phyloP scores from a whole-genome alignment of 2,113 vertebrate species.

The Catharus fuscescens region DNA sequence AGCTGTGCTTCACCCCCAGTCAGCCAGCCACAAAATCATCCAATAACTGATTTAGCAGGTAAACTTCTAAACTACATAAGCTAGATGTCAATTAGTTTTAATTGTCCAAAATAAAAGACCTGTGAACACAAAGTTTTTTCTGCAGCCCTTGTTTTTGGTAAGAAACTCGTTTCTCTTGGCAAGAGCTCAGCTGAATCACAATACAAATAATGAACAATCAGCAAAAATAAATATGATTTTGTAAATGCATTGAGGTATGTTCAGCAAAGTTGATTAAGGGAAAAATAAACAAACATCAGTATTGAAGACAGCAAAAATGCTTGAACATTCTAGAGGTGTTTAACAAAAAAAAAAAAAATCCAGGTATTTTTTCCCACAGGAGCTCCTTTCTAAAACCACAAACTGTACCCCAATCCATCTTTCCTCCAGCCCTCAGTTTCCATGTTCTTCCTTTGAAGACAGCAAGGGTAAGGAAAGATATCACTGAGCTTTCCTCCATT shows the following conservation, averaged over 20 bases:
- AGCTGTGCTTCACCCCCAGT: slow-evolving; percentile 32
- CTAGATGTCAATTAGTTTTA: slow-evolving; percentile 61
- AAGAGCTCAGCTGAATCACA: slow-evolving; percentile 5
- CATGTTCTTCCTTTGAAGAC: not conserved
- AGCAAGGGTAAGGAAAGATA: not conserved
- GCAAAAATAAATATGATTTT: slow-evolving; percentile 35
- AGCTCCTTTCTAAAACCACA: not conserved
- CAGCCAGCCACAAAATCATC: slow-evolving; percentile 53
- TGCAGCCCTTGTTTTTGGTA: slow-evolving; percentile 9
- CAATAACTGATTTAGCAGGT: slow-evolving; percentile 27
- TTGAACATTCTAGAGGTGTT: not conserved
- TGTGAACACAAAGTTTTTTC: not conserved
- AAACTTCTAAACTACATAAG: slow-evolving; percentile 50
- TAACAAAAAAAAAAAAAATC: not conserved
- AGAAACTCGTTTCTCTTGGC: slow-evolving; percentile 12
- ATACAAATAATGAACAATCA: slow-evolving; percentile 41
- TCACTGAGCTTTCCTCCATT: not conserved
- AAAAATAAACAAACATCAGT: slow-evolving; percentile 27
- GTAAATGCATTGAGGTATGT: not conserved
- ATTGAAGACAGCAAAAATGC: slow-evolving; percentile 24
- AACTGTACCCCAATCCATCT: not conserved
- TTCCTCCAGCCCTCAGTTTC: not conserved
- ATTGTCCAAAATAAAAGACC: slow-evolving; percentile 50
- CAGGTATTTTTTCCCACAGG: not conserved
- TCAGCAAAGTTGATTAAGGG: slow-evolving; percentile 15